phyloP scores from a whole-genome alignment of 1,140 invertebrate species.

The Euura lappo region DNA sequence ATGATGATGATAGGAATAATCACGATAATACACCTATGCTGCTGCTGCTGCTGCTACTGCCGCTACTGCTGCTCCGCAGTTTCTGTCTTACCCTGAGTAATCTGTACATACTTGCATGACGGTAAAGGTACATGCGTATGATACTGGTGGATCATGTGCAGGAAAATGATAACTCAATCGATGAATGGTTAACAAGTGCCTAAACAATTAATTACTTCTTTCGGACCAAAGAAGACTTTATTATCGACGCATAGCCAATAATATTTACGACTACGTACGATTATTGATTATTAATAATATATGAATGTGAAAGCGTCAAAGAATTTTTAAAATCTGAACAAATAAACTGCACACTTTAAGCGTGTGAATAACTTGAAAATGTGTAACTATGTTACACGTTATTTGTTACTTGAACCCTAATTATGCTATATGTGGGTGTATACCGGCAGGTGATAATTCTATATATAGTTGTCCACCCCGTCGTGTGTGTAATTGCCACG shows the following conservation, averaged over 20 bases:
- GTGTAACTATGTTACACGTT: too few relatives aligned
- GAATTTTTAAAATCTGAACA: background rate
- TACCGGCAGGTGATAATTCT: too few relatives aligned
- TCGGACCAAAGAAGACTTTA: conserved; percentile 57
- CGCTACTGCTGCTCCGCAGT: background rate
- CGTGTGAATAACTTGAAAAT: background rate
- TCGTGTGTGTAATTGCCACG: too few relatives aligned
- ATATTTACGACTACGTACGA: background rate
- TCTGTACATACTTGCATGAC: background rate
- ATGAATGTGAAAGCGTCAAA: background rate
- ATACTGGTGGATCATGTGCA: background rate
- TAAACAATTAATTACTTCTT: conserved; percentile 60
- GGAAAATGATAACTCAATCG: background rate
- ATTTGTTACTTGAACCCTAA: too few relatives aligned
- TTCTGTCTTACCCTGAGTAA: background rate
- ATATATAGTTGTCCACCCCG: too few relatives aligned
- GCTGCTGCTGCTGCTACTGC: background rate
- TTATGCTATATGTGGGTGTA: too few relatives aligned
- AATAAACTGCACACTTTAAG: background rate
- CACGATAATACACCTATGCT: too few relatives aligned
- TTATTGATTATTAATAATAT: background rate
- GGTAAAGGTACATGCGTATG: background rate
- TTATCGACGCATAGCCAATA: conserved; percentile 45
- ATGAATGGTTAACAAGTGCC: conserved; percentile 56
- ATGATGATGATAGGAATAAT: too few relatives aligned